Evolutionary conservation across 1,140 invertebrate species (phyloP).

Genomic region (Drosophila malerkotliana): DNA sequence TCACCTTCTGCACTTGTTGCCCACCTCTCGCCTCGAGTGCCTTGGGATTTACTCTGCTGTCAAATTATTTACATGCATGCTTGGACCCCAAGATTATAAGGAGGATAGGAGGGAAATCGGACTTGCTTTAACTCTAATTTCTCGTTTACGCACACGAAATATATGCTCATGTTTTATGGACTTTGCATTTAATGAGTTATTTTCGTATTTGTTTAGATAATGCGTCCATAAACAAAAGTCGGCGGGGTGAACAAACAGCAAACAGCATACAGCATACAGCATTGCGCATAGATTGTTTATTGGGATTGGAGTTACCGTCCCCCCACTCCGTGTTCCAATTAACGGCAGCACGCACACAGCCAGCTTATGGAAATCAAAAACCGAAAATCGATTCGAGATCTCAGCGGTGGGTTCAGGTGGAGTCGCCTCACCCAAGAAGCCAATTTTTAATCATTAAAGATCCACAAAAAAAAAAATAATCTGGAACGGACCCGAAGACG

Average conservation of each 20-base stretch:
- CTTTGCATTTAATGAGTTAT: slow-evolving; percentile 68
- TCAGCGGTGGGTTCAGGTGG: slow-evolving; percentile 40
- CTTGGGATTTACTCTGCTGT: slow-evolving; percentile 44
- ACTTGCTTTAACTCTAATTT: slow-evolving; percentile 63
- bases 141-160: slow-evolving; percentile 42
- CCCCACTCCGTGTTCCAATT: slow-evolving; percentile 50
- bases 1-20: slow-evolving; percentile 41
- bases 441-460: slow-evolving; percentile 67
- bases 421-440: slow-evolving; percentile 9
- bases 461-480: not conserved
- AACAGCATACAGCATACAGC: slow-evolving; percentile 37
- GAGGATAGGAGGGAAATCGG: slow-evolving; percentile 2
- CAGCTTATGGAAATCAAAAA: slow-evolving; percentile 46
- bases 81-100: slow-evolving; percentile 15
- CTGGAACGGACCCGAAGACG: not conserved
- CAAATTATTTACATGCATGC: slow-evolving; percentile 66
- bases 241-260: slow-evolving; percentile 14
- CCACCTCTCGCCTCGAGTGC: slow-evolving; percentile 25
- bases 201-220: slow-evolving; percentile 82
- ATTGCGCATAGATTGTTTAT: slow-evolving; percentile 75
- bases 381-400: slow-evolving; percentile 29
- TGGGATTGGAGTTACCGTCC: slow-evolving; percentile 20
- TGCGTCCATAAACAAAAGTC: slow-evolving; percentile 69
- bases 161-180: slow-evolving; percentile 59
- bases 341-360: slow-evolving; percentile 56